Conservation (phyloP, 2,113 vertebrate genomes). For the Phalacrocorax carbo region DNA sequence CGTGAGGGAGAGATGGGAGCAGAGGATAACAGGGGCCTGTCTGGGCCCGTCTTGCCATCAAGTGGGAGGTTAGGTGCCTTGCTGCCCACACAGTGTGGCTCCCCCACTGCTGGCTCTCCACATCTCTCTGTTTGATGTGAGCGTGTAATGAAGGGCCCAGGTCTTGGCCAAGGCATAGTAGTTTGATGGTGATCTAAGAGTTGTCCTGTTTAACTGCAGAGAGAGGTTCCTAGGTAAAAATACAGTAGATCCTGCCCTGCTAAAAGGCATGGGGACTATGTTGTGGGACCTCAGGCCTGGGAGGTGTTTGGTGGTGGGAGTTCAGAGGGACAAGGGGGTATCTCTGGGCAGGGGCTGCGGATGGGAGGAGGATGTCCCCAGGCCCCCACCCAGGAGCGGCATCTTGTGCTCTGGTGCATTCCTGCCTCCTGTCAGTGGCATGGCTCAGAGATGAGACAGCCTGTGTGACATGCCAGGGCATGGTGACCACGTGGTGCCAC, state of each 20-base stretch:
- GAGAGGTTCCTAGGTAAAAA: neutral
- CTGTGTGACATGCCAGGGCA: neutral
- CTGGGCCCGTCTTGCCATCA: neutral
- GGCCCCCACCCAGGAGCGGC: neutral
- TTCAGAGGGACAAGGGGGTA: neutral
- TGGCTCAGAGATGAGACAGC: neutral
- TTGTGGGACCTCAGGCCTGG: neutral
- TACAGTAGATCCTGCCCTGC: neutral
- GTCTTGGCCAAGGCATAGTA: neutral
- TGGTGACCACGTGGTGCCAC: neutral
- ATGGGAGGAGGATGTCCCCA: neutral
- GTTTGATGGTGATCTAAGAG: neutral
- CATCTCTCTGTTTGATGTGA: neutral
- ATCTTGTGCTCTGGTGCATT: neutral
- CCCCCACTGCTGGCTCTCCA: neutral
- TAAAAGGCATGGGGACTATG: neutral
- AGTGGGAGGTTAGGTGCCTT: neutral
- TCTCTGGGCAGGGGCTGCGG: neutral
- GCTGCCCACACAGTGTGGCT: neutral
- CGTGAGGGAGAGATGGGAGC: neutral
- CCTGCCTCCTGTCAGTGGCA: neutral
- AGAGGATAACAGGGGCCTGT: neutral
- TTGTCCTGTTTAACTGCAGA: neutral
- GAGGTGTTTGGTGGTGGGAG: neutral
- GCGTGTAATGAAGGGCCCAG: rapidly evolving